Evolutionary conservation across 1,140 invertebrate genomes (phyloP), one percentile per base, ranked within the genome.

Genomic region (Hormaphis cornu): DNA sequence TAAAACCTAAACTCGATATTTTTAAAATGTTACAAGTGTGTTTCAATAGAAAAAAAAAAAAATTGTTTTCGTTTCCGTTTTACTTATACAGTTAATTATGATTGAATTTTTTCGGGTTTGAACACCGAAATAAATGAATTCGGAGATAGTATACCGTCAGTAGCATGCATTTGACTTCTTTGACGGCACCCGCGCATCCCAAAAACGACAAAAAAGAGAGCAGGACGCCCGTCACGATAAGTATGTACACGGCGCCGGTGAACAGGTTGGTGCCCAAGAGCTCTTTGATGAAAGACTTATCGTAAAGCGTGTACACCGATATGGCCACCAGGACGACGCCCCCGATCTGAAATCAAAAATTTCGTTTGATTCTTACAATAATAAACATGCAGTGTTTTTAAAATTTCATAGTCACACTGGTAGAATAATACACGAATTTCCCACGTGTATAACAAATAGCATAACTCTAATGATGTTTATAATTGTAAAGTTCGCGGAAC

Each of bases 161-260:
- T 8, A 94, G 82, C 84, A 94, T 86, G 77, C 90, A 95, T 78
- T 92, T 91, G 69, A 94, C 85, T 82, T 94, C 91, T 73, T 87
- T 89, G 16, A 88, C 83, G 6, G 92, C 90, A 18, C 91, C 92
- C 54, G 91, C 81, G 77, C 91, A 93, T 30, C 92, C 92, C 70
- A 95, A 83, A 76, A 92, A 87, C 5, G 90, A 87, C 26, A 93
- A 84, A 40, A 94, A 74, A 71, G 87, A 83, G 33, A 91, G 85
- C 24, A 89, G 79, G 16, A 86, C 82, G 10, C 91, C 91, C 48
- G 88, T 90, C 3, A 84, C 85, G 22, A 93, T 84, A 26, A 94
- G 79, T 70, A 93, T 88, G 72, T 88, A 90, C 30, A 90, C 84
- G 1, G 90, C 86, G 9, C 89, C 89, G 42, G 86, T 85, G 77